These are phyloP conservation scores for Penaeus vannamei DNA, from an alignment of 1,140 invertebrate species.

Conservation along the genomic window DNA sequence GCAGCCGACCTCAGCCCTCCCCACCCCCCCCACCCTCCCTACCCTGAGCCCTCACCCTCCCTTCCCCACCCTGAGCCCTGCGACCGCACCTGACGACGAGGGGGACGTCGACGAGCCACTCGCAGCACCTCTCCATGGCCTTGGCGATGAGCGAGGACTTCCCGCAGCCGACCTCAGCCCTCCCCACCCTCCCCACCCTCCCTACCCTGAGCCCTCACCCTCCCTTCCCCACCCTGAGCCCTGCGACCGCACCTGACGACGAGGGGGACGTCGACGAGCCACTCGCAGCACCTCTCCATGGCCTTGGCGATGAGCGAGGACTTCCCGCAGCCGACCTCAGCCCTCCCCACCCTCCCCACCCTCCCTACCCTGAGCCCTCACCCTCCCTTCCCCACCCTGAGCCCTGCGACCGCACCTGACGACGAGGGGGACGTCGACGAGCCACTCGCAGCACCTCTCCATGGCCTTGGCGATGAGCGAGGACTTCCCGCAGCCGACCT, in stretches of 20 bases:
- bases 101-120: too few relatives aligned
- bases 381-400: background rate
- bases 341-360: too few relatives aligned
- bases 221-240: too few relatives aligned
- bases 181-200: too few relatives aligned
- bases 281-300: constrained; percentile 77
- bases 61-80: background rate
- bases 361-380: too few relatives aligned
- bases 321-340: constrained; percentile 87
- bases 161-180: too few relatives aligned
- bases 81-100: constrained; percentile 71
- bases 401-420: too few relatives aligned
- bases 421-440: constrained; percentile 76
- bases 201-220: too few relatives aligned
- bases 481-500: constrained; percentile 85
- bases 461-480: constrained; percentile 82
- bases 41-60: too few relatives aligned
- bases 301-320: constrained; percentile 82
- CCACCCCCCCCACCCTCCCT: constrained; percentile 69
- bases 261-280: too few relatives aligned
- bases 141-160: too few relatives aligned
- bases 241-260: background rate
- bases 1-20: constrained; percentile 82
- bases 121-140: too few relatives aligned
- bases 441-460: constrained; percentile 79